Evolutionary conservation across 2,888 invertebrate genomes (phyloP), one percentile per base, ranked within the genome.

Genomic region (Rhagonycha fulva): DNA sequence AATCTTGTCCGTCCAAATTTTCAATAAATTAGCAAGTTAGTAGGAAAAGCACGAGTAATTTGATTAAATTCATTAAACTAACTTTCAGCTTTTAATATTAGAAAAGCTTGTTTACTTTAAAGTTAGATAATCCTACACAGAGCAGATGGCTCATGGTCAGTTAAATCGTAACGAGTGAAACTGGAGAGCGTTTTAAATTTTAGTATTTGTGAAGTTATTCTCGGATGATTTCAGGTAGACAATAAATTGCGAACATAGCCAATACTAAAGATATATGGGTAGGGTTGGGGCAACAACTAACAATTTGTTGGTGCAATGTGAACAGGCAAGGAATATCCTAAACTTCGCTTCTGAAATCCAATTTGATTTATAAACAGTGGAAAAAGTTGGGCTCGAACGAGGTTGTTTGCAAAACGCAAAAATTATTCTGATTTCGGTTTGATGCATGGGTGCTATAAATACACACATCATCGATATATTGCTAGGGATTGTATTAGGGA

Each of bases 321-420:
- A 70, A 77, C 77, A 80, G 81, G 81, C 81, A 83, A 83, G 82
- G 82, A 81, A 84, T 83, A 83, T 81, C 82, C 82, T 80, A 83
- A 84, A 82, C 81, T 82, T 83, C 81, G 82, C 79, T 80, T 82
- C 80, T 80, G 80, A 85, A 86, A 85, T 86, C 85, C 85, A 84
- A 85, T 85, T 86, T 87, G 86, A 86, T 87, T 87, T 87, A 86
- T 86, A 85, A 86, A 86, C 84, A 86, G 82, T 81, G 81, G 84
- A 85, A 85, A 86, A 85, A 84, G 83, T 82, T 74, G 81, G 74
- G 74, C 77, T 79, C 80, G 81, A 80, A 77, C 82, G 84, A 82
- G 82, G 82, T 85, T 86, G 84, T 85, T 86, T 85, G 85, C 83
- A 84, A 82, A 85, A 84, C 83, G 83, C 80, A 82, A 83, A 86